Conservation (phyloP, 2,888 invertebrate genomes). For the Mesoligia furuncula region DNA sequence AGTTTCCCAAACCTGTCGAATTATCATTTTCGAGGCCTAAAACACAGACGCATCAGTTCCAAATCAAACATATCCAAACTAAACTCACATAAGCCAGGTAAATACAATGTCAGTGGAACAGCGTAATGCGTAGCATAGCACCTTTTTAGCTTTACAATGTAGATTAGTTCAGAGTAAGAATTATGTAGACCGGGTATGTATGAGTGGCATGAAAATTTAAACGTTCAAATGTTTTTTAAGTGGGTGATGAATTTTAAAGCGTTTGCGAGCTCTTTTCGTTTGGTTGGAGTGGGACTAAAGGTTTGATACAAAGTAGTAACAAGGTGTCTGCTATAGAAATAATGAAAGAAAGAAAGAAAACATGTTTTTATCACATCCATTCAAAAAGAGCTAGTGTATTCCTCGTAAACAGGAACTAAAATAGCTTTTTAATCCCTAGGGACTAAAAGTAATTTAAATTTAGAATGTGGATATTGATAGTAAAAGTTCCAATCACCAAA, state of each 20-base stretch:
- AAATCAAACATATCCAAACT: constrained; percentile 29
- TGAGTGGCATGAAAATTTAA: constrained; percentile 58
- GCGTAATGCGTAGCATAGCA: constrained; percentile 57
- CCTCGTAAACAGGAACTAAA: too few relatives aligned
- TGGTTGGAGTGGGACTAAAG: neutral
- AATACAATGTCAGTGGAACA: constrained; percentile 33
- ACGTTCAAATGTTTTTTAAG: constrained; percentile 64
- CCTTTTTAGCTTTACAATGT: constrained; percentile 70
- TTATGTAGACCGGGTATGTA: constrained; percentile 63
- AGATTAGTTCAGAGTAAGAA: constrained; percentile 73
- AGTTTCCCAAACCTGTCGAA: neutral
- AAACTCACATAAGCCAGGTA: constrained; percentile 41
- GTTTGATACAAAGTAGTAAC: neutral
- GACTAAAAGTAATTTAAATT: too few relatives aligned
- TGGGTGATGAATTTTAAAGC: constrained; percentile 64
- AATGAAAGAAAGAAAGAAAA: too few relatives aligned
- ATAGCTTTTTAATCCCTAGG: too few relatives aligned
- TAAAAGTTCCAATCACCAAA: too few relatives aligned
- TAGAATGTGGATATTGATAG: too few relatives aligned
- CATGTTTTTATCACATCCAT: too few relatives aligned
- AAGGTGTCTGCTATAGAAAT: neutral
- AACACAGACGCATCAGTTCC: constrained; percentile 17
- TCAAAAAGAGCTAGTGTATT: too few relatives aligned
- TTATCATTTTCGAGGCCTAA: neutral
- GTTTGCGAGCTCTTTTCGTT: constrained; percentile 24